phyloP scores from a whole-genome alignment of 2,797 vertebrate genomes.

The Clarias platycephalus region DNA sequence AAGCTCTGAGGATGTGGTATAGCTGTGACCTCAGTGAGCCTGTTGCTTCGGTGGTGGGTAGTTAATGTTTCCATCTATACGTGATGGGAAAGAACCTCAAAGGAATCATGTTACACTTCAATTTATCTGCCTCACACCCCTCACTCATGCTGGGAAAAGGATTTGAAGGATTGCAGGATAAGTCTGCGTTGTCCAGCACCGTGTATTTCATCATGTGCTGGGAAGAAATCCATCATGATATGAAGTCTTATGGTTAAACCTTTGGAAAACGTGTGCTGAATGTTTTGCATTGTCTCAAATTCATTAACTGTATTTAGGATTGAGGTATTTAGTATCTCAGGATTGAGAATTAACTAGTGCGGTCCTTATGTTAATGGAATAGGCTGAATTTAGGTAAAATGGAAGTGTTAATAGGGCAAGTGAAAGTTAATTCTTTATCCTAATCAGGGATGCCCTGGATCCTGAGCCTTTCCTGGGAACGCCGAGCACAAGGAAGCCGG shows the following conservation, averaged over 20 bases:
- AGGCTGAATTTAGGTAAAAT: not conserved
- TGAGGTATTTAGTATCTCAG: not conserved
- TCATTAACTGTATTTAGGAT: not conserved
- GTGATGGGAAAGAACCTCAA: conserved; percentile 68
- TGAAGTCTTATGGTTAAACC: conserved; percentile 10
- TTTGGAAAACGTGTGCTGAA: not conserved
- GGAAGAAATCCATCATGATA: conserved; percentile 25
- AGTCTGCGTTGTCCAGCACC: conserved; percentile 56
- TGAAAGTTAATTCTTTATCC: not conserved
- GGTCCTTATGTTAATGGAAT: not conserved
- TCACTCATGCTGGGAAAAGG: conserved; percentile 57
- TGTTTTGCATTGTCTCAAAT: not conserved
- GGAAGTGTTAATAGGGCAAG: not conserved
- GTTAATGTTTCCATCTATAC: conserved; percentile 74
- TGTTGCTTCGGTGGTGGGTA: conserved; percentile 78
- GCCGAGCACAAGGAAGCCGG: no score
- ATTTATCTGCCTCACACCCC: conserved; percentile 72
- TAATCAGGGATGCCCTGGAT: not conserved
- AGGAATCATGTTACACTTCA: conserved; percentile 65
- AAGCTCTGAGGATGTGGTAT: conserved; percentile 16
- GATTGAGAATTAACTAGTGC: no score
- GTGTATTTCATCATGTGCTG: conserved; percentile 40
- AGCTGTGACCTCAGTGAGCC: conserved; percentile 67
- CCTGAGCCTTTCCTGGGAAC: not conserved
- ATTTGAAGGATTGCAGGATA: conserved; percentile 47